Conservation (phyloP, 1,140 invertebrate genomes). For the Rhagoletis pomonella region DNA sequence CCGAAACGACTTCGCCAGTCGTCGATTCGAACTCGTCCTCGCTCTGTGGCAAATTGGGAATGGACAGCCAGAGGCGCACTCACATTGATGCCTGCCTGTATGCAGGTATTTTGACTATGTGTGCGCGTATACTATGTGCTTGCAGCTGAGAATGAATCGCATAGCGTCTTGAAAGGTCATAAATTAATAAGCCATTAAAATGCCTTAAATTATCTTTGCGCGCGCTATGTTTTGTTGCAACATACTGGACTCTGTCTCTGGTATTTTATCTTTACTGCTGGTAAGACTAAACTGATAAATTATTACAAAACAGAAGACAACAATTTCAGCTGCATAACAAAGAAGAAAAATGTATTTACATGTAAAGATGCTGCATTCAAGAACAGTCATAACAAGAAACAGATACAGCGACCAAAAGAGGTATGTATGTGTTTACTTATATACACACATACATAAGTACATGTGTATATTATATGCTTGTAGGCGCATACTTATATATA, state of each 20-base stretch:
- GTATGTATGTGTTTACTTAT: no score
- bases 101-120: no score
- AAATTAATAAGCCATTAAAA: conserved; percentile 75
- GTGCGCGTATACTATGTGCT: no score
- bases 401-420: no score
- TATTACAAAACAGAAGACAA: conserved; percentile 72
- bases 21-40: no score
- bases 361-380: not conserved
- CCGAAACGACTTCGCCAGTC: no score
- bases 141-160: conserved; percentile 5
- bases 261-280: conserved; percentile 56
- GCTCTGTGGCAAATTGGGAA: no score
- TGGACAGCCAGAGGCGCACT: no score
- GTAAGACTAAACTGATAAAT: conserved; percentile 73
- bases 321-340: conserved; percentile 8
- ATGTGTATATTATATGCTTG: no score
- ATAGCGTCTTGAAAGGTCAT: conserved; percentile 70
- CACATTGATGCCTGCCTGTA: no score
- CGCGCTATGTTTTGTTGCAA: conserved; percentile 69
- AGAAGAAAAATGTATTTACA: conserved; percentile 8
- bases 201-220: conserved; percentile 72
- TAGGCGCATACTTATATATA: no score
- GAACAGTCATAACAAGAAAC: conserved; percentile 40
- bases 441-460: no score
- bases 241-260: conserved; percentile 53